Evolutionary conservation across 2,113 vertebrate genomes (phyloP), one percentile per base, ranked within the genome.

Genomic region (Athene cunicularia): DNA sequence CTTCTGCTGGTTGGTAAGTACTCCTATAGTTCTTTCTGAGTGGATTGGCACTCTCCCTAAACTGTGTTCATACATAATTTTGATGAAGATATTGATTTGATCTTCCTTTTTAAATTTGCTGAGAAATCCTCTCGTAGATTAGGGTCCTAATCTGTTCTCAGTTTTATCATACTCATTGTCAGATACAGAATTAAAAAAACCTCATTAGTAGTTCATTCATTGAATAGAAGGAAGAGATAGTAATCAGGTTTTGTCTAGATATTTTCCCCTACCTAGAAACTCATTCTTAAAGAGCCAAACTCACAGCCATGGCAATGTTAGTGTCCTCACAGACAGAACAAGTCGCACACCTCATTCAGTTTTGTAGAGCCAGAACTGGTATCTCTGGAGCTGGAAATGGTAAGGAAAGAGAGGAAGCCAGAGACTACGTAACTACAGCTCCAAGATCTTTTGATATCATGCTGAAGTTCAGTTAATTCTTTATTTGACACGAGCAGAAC

Each of bases 181-280:
- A 85, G 64, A 80, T 28, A 80, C 11, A 58, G 68, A 92, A 88
- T 75, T 88, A 93, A 95, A 85, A 85, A 45, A 83, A 84, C 43
- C 55, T 92, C 82, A 96, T 89, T 95, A 94, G 50, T 75, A 73
- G 49, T 80, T 68, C n/a, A 35, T 5, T 73, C 21, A 62, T 0
- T 55, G 63, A 75, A 68, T 7, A 87, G 32, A 10, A 19, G 63
- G 23, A 81, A 74, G 74, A 88, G 56, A 95, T 86, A 86, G 9
- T 32, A 30, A 97, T 93, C 52, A 52, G 28, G 1, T 63, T 92
- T 59, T 73, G 21, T 21, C 70, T 59, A 13, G 30, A 27, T 56
- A 63, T 67, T 60, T 86, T 86, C 17, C 19, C 17, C 18, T 58
- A 88, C n/a, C n/a, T 66, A 92, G 52, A 81, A 79, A 83, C 8